A percentile compares a stretch with the other conserved stretches of the same genome.
phyloP scores from a whole-genome alignment of 1,140 invertebrate species.

The Neuroterus valhalla region DNA sequence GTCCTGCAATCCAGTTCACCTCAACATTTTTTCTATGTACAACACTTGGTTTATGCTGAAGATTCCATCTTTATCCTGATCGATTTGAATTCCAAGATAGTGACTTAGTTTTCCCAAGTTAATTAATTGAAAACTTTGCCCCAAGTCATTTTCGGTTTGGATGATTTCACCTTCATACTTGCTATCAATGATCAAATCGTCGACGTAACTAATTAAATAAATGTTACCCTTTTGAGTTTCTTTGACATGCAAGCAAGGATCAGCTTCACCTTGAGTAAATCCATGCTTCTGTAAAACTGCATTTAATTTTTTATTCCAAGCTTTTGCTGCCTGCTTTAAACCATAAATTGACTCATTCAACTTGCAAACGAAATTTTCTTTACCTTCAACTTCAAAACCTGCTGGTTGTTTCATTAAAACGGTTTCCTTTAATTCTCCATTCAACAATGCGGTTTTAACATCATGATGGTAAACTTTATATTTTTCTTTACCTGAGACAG shows the following conservation, averaged over 20 bases:
- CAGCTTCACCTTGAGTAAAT: slow-evolving; percentile 43
- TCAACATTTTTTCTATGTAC: neutral
- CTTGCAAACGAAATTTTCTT: slow-evolving; percentile 42
- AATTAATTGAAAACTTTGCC: slow-evolving; percentile 39
- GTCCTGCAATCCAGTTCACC: neutral
- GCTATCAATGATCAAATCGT: slow-evolving; percentile 44
- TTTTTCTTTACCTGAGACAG: slow-evolving; percentile 57
- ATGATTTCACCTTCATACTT: slow-evolving; percentile 33
- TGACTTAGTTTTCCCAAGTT: slow-evolving; percentile 35
- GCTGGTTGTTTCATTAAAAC: slow-evolving; percentile 68
- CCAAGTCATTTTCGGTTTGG: slow-evolving; percentile 26
- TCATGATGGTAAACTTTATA: slow-evolving; percentile 55
- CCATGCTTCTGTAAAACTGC: slow-evolving; percentile 42
- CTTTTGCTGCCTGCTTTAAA: slow-evolving; percentile 60
- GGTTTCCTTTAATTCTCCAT: slow-evolving; percentile 58
- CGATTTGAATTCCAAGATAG: neutral
- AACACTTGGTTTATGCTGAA: neutral
- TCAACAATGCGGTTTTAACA: slow-evolving; percentile 39
- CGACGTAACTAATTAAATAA: slow-evolving; percentile 42
- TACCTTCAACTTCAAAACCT: slow-evolving; percentile 35
- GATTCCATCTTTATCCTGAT: neutral
- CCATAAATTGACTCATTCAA: slow-evolving; percentile 62
- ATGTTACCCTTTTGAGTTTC: slow-evolving; percentile 28
- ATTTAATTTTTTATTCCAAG: slow-evolving; percentile 58
- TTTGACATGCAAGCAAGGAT: slow-evolving; percentile 43